Base-by-base conservation (phyloP, 1,140 invertebrate species). In the Danaus melanippus region DNA sequence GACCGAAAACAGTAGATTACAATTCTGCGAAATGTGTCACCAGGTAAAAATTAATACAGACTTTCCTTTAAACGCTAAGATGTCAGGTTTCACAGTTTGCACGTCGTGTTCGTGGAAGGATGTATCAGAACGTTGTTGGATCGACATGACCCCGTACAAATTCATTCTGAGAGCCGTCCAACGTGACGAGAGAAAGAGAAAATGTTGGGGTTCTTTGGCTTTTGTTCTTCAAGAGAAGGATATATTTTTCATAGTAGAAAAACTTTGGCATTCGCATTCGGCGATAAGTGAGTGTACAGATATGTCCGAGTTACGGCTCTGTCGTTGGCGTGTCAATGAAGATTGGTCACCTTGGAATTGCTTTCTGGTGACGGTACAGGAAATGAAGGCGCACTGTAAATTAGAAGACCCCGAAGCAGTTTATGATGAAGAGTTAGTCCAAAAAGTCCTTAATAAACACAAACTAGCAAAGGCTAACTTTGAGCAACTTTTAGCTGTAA, bases 271-370 rank as follows among this genome's bases (percentile, higher is more conserved):
- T 46, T 88, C 89, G 0, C 89, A 88, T 67, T 93, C 92, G 0
- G 88, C 89, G 1, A 79, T 93, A 8, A 92, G 90, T 52, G 91
- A 91, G 63, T 87, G 83, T 40, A 67, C 68, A 11, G 89, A 93
- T 61, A 69, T 92, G 10, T 88, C 88, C 6, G 71, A 89, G 17
- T 67, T 93, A 44, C 79, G 90, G 43, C 65, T 92, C 12, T 88
- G 88, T 21, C 79, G 92, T 10, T 93, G 91, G 87, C 71, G 89
- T 41, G 76, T 80, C 1, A 62, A 89, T 5, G 69, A 89, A 41
- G 89, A 90, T 43, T 93, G 92, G 92, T 87, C 90, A 8, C 92
- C 92, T 0, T 93, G 92, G 92, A 93, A 93, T 67, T 92, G 91
- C 64, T 89, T 93, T 51, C 70, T 93, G 12, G 74, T 93, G 1